A percentile compares a stretch with the other conserved stretches of the same genome.
phyloP scores from a whole-genome alignment of 2,113 vertebrate species.

The Poeciliopsis turrubarensis region DNA sequence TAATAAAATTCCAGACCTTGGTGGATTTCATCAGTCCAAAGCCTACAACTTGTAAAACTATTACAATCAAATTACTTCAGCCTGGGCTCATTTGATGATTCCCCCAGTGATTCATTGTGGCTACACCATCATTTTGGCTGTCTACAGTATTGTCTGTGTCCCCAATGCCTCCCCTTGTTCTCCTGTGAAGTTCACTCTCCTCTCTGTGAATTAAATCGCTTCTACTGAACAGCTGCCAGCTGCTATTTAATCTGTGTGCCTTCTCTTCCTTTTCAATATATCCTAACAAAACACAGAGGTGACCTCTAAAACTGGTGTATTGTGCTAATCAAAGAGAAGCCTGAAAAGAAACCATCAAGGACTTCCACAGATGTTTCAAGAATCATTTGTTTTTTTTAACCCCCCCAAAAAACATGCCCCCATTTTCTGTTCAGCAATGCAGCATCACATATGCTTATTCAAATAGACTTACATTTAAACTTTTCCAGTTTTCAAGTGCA shows the following conservation, averaged over 20 bases:
- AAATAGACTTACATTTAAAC: not conserved
- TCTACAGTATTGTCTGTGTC: slow-evolving; percentile 37
- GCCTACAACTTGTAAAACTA: slow-evolving; percentile 27
- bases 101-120: slow-evolving; percentile 35
- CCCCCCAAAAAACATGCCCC: not conserved
- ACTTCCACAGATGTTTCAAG: slow-evolving; percentile 33
- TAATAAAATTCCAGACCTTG: slow-evolving; percentile 22
- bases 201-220: slow-evolving; percentile 66
- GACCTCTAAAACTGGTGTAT: slow-evolving; percentile 26
- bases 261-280: slow-evolving; percentile 24
- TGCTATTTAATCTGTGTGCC: slow-evolving; percentile 37
- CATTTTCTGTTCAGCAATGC: not conserved
- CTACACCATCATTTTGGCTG: slow-evolving; percentile 34
- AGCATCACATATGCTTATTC: not conserved
- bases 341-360: slow-evolving; percentile 28
- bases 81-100: slow-evolving; percentile 41
- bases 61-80: slow-evolving; percentile 38
- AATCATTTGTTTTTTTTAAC: not conserved
- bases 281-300: slow-evolving; percentile 32
- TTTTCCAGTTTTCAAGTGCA: not conserved
- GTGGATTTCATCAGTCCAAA: slow-evolving; percentile 34
- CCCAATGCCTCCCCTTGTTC: slow-evolving; percentile 22
- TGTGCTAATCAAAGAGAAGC: slow-evolving; percentile 27
- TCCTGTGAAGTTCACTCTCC: slow-evolving; percentile 49
- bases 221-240: slow-evolving; percentile 61